Evolutionary conservation across 2,113 vertebrate species (phyloP).

Genomic region (Aix galericulata): DNA sequence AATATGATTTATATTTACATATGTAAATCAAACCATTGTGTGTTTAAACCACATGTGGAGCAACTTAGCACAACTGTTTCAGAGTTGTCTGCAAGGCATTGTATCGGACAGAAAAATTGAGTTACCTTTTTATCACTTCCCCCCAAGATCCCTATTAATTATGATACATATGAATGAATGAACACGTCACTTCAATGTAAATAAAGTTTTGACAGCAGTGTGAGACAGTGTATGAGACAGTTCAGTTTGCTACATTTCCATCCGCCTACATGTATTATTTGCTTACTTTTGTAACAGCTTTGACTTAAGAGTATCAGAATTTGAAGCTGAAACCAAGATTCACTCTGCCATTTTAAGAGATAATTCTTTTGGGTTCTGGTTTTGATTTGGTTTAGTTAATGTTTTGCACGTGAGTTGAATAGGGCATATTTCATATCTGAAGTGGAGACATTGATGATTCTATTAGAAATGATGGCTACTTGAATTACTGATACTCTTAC

Average conservation of each 20-base stretch:
- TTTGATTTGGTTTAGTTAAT: constrained; percentile 28
- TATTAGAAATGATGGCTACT: background rate
- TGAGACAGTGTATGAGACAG: background rate
- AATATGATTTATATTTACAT: constrained; percentile 35
- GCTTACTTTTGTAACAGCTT: background rate
- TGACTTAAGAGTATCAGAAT: background rate
- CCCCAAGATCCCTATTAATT: background rate
- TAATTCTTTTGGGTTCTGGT: background rate
- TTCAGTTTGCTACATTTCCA: background rate
- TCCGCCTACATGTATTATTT: background rate
- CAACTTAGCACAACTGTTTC: background rate
- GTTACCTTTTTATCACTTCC: background rate
- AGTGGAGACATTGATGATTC: background rate
- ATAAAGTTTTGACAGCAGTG: background rate
- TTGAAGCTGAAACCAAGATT: background rate
- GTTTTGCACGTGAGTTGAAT: constrained; percentile 1
- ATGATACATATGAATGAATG: background rate
- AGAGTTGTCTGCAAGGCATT: background rate
- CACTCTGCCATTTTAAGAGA: background rate
- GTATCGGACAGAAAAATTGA: background rate
- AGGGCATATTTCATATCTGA: background rate
- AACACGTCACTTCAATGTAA: background rate
- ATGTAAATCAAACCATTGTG: constrained; percentile 55
- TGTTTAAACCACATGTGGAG: constrained; percentile 23
- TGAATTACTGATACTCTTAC: background rate